These are phyloP conservation scores for Amphipoea lucens DNA, from an alignment of 2,888 invertebrate genomes.

Conservation along the genomic window DNA sequence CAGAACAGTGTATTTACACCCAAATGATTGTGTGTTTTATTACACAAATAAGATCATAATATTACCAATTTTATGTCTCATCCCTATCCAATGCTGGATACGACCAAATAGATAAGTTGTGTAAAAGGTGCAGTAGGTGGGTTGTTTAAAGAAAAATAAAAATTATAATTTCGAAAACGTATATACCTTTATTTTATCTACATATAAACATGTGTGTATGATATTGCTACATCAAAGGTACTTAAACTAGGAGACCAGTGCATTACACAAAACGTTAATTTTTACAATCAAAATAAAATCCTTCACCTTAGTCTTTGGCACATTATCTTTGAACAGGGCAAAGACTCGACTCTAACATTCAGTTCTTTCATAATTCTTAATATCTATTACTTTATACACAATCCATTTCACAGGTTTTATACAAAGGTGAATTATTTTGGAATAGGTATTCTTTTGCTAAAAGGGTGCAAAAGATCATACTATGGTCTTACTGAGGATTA, in stretches of 20 bases:
- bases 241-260: slow-evolving; percentile 87
- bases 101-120: neutral
- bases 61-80: neutral
- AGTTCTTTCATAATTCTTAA: slow-evolving; percentile 82
- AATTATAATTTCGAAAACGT: slow-evolving; percentile 79
- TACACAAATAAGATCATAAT: neutral
- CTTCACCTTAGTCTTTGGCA: slow-evolving; percentile 89
- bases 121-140: neutral
- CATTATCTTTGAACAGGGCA: slow-evolving; percentile 89
- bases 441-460: neutral
- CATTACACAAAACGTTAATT: slow-evolving; percentile 80
- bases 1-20: neutral
- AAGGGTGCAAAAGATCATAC: neutral
- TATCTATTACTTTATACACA: slow-evolving; percentile 77
- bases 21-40: neutral
- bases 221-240: slow-evolving; percentile 87
- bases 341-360: slow-evolving; percentile 86
- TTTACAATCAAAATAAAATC: slow-evolving; percentile 78
- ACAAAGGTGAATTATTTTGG: slow-evolving; percentile 57
- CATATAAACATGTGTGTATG: slow-evolving; percentile 88
- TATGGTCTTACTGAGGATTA: neutral
- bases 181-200: slow-evolving; percentile 88
- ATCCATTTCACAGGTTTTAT: slow-evolving; percentile 60
- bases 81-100: neutral
- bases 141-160: slow-evolving; percentile 43